A percentile compares a stretch with the other conserved stretches of the same genome.
Conservation (phyloP, 2,888 invertebrate species). For the Agrilus biguttatus region DNA sequence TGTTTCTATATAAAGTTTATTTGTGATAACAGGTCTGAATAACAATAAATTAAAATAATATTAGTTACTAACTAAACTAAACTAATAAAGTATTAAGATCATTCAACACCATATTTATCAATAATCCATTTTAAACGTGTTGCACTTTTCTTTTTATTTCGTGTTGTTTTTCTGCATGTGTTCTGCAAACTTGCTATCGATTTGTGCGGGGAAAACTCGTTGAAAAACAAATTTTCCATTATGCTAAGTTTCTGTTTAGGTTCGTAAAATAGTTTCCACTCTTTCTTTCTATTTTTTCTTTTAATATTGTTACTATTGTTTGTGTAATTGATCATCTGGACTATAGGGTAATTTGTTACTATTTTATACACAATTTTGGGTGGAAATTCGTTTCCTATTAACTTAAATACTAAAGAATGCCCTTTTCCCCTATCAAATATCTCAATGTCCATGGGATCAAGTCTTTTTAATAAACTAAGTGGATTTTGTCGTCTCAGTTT, state of each 20-base stretch:
- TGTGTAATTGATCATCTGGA: too few relatives aligned
- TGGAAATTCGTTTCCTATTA: constrained; percentile 18
- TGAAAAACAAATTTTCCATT: too few relatives aligned
- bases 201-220: too few relatives aligned
- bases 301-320: background rate
- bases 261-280: constrained; percentile 8
- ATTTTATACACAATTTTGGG: constrained; percentile 20
- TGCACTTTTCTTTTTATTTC: background rate
- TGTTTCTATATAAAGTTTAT: too few relatives aligned
- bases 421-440: constrained; percentile 15
- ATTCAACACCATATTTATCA: constrained; percentile 2
- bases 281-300: background rate
- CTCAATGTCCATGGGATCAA: constrained; percentile 9
- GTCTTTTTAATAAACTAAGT: constrained; percentile 9
- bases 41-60: background rate
- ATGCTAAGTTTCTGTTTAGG: background rate
- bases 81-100: background rate
- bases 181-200: background rate
- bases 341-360: constrained; percentile 8
- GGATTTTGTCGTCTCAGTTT: constrained; percentile 11
- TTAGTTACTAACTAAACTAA: background rate
- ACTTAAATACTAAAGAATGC: constrained; percentile 14
- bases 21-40: too few relatives aligned
- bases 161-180: background rate
- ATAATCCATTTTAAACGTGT: constrained; percentile 4